Conservation (phyloP, 2,797 vertebrate genomes). For the Siniperca undulata region DNA sequence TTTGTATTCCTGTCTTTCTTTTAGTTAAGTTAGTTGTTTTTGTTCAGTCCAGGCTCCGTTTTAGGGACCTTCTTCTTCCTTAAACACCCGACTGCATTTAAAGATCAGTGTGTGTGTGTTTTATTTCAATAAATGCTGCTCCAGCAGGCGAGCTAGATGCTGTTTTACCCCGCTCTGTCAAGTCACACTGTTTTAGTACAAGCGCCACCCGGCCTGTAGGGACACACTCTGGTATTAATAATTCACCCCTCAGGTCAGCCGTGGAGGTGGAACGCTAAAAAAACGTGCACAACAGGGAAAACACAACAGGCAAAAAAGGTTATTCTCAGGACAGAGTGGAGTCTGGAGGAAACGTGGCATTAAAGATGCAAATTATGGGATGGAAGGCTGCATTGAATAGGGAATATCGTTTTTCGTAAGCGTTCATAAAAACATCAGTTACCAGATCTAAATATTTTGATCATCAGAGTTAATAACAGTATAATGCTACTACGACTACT, state of each 20-base stretch:
- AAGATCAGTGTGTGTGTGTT: slow-evolving; percentile 23
- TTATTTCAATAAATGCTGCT: slow-evolving; percentile 47
- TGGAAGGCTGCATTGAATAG: slow-evolving; percentile 22
- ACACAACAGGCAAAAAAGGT: slow-evolving; percentile 35
- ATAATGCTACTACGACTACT: too few species aligned
- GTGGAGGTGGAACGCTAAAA: slow-evolving; percentile 59
- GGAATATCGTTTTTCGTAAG: slow-evolving; percentile 11
- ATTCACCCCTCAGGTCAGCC: slow-evolving; percentile 75
- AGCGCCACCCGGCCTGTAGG: slow-evolving; percentile 66
- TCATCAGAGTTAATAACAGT: neutral
- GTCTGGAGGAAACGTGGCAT: slow-evolving; percentile 49
- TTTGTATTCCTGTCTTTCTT: neutral
- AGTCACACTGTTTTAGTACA: slow-evolving; percentile 71
- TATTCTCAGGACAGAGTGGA: slow-evolving; percentile 46
- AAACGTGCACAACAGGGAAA: slow-evolving; percentile 56
- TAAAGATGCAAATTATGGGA: slow-evolving; percentile 67
- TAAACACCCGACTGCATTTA: neutral
- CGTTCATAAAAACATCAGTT: slow-evolving; percentile 8
- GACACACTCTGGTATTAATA: slow-evolving; percentile 90
- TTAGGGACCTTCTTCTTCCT: neutral
- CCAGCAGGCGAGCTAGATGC: slow-evolving; percentile 38
- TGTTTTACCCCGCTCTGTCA: slow-evolving; percentile 59
- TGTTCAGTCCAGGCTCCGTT: neutral
- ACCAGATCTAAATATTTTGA: neutral
- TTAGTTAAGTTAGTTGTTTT: neutral